A percentile compares a stretch with the other conserved stretches of the same genome.
Conservation (phyloP, 1,140 invertebrate genomes). For the Ceratitis capitata region DNA sequence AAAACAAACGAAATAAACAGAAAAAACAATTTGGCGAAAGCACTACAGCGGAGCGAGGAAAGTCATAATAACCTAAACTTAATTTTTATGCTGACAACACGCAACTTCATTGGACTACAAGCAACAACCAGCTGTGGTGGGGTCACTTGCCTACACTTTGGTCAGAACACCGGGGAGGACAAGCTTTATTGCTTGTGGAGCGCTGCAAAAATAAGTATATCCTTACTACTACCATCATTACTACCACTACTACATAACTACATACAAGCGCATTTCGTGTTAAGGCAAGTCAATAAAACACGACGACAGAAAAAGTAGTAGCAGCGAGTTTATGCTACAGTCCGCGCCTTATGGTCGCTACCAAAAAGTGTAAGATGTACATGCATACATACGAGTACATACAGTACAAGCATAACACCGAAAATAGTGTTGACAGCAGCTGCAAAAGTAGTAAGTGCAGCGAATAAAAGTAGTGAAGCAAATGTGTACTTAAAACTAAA, state of each 20-base stretch:
- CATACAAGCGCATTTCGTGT: neutral
- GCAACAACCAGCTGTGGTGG: neutral
- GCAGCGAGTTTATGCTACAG: neutral
- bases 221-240: no score
- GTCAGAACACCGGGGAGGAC: neutral
- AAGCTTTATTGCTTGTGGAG: neutral
- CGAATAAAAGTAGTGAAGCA: neutral
- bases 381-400: neutral
- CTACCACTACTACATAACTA: no score
- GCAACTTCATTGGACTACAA: neutral
- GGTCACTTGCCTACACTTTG: neutral
- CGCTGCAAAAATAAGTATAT: neutral
- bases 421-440: neutral
- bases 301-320: neutral
- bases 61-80: neutral
- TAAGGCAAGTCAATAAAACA: constrained; percentile 18
- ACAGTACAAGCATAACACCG: neutral
- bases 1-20: neutral
- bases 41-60: neutral
- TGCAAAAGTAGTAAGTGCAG: neutral
- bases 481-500: neutral
- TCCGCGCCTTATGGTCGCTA: neutral
- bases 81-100: constrained; percentile 13
- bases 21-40: neutral
- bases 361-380: neutral